Evolutionary conservation across 2,797 vertebrate species (phyloP), one percentile per base, ranked within the genome.

Genomic region (Enteromius argenteus): DNA sequence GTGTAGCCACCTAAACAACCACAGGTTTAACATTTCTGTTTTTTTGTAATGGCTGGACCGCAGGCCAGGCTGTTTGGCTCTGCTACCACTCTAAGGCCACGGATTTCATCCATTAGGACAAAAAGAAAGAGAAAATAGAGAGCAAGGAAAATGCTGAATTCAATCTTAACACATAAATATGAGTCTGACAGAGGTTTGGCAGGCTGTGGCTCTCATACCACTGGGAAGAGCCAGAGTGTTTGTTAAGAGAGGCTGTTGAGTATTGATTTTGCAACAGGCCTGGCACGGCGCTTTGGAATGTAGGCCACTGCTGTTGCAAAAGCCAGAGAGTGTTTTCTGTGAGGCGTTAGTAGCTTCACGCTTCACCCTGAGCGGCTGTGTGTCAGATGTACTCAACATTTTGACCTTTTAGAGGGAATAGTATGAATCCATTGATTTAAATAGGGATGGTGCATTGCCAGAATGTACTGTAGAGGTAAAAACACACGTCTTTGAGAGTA

Each of bases 251-350:
- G 86, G 89, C 86, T 87, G 87, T 89, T 86, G 84, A 92, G 90
- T 91, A 93, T 92, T 93, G 91, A 93, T 94, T 94, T 93, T 92
- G 90, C 85, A 91, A 93, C 69, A 72, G 77, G 79, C 86, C 86
- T 90, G 87, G 89, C 86, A 88, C 60, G 10, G 60, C 37, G 60
- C 62, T 75, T 79, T n/a, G 84, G 87, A 90, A 89, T 88, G 79
- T 78, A 81, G 67, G 83, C 80, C 83, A 64, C 69, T 86, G 81
- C 85, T 90, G 84, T 90, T 88, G 88, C 88, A 90, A 87, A 86
- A 86, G 81, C 60, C 42, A 13, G 37, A 78, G 56, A 79, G 58
- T 42, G n/a, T 87, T 86, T 81, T 83, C 7, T 84, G 27, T 66
- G 39, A 64, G 64, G 49, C 67, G 58, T 66, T 64, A 56, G 64